These are phyloP conservation scores for Palythoa caribaeorum DNA, from an alignment of 92 coral and sea anemone species.

Conservation along the genomic window DNA sequence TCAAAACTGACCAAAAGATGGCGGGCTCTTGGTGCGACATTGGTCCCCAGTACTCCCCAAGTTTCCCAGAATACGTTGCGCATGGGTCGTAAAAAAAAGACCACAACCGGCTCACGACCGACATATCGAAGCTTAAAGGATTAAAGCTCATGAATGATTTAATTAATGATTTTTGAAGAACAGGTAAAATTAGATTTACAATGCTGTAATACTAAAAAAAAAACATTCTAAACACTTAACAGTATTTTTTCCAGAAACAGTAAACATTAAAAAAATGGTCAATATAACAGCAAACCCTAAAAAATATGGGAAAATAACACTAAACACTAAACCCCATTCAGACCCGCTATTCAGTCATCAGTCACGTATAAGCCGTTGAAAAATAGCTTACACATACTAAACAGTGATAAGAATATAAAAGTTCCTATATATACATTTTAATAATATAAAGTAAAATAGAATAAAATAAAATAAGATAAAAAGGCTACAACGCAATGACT, in stretches of 20 bases:
- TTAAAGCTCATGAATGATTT: not conserved
- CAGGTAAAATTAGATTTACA: not conserved
- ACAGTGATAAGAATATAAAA: too few relatives aligned
- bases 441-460: too few relatives aligned
- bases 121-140: not conserved
- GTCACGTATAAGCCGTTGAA: too few relatives aligned
- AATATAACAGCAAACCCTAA: conserved; percentile 3
- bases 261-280: not conserved
- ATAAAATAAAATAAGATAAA: too few relatives aligned
- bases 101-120: not conserved
- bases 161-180: not conserved
- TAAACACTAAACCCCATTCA: conserved; percentile 18
- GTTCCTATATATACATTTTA: too few relatives aligned
- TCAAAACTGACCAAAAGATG: not conserved
- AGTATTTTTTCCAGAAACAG: not conserved
- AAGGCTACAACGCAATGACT: too few relatives aligned
- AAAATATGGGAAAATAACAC: not conserved
- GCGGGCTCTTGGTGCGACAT: conserved; percentile 9
- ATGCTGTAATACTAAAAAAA: not conserved
- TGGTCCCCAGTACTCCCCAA: not conserved
- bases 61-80: conserved; percentile 11
- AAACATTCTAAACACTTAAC: not conserved
- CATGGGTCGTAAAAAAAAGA: not conserved
- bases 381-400: too few relatives aligned
- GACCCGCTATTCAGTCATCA: too few relatives aligned